Evolutionary conservation across 2,888 invertebrate species (phyloP).

Genomic region (Epinotia bilunana): DNA sequence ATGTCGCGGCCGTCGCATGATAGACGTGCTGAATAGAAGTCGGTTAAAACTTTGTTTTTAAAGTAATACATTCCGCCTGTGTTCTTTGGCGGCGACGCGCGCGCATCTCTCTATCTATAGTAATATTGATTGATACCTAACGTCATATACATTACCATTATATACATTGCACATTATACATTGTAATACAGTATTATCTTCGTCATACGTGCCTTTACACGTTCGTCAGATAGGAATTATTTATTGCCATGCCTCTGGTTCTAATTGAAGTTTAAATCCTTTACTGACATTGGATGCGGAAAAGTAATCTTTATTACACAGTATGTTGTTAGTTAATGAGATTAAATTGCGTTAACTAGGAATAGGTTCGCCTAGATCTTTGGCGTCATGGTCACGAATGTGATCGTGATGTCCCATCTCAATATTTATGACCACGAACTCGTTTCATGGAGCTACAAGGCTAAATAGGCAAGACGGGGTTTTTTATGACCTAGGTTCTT

Average conservation of each 20-base stretch:
- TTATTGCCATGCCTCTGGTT: constrained; percentile 23
- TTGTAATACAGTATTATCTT: constrained; percentile 14
- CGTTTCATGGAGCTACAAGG: too few relatives aligned
- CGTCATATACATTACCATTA: background rate
- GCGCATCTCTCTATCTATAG: background rate
- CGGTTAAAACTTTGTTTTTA: too few relatives aligned
- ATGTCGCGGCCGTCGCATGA: too few relatives aligned
- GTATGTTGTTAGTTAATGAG: constrained; percentile 2
- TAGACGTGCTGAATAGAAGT: too few relatives aligned
- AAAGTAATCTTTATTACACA: constrained; percentile 1
- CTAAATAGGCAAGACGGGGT: too few relatives aligned
- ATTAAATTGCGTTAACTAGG: constrained; percentile 8
- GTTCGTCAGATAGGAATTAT: constrained; percentile 23
- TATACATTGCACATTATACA: background rate
- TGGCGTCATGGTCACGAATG: background rate
- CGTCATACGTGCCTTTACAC: constrained; percentile 10
- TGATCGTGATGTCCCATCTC: too few relatives aligned
- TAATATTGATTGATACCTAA: background rate
- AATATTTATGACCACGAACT: too few relatives aligned
- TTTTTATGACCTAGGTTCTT: too few relatives aligned
- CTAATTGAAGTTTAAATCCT: constrained; percentile 27
- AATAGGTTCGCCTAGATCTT: background rate
- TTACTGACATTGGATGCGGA: constrained; percentile 3
- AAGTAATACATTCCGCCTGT: too few relatives aligned
- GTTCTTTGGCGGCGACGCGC: too few relatives aligned